Evolutionary conservation across 2,888 invertebrate genomes (phyloP), one percentile per base, ranked within the genome.

Genomic region (Autographa pulchrina): DNA sequence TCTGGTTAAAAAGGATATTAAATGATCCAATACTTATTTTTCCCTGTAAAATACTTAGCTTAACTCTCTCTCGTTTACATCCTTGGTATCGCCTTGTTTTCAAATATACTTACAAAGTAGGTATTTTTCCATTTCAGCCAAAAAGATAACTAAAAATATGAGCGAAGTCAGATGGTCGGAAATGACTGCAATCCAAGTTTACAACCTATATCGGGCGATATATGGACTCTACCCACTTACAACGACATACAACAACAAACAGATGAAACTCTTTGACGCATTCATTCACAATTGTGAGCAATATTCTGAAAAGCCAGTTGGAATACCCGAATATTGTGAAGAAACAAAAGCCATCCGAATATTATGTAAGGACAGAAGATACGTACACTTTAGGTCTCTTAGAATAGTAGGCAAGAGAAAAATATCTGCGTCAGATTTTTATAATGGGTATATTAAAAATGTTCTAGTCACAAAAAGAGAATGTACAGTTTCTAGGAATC

Each of bases 401-500:
- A 96, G 97, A 86, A 91, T 98, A 72, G 94, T 97, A 80, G 97
- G 97, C 13, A 97, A 97, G 89, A 97, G 96, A 90, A 94, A 96
- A 84, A 98, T 99, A 97, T 96, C 96, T 64, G 98, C 98, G 4
- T 86, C 92, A 83, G 98, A 98, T 89, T 99, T 99, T 95, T 97
- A 97, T 91, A 98, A 98, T 96, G 99, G 99, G 11, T 99, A 97
- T 92, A 93, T 99, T 41, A 97, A 96, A 86, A 97, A 97, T 93
- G 85, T 90, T 60, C 86, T 92, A 3, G 31, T 82, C 70, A 90
- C 92, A 73, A 90, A 91, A 75, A 90, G 90, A 83, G 81, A 91
- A 77, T 85, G 83, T 82, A 77, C 92, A 91, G 88, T 93, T 85
- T 85, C 92, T 93, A 92, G 79, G 89, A 85, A 87, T 78, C 83